Conservation (phyloP, 2,888 invertebrate genomes). For the Dryobotodes eremita region DNA sequence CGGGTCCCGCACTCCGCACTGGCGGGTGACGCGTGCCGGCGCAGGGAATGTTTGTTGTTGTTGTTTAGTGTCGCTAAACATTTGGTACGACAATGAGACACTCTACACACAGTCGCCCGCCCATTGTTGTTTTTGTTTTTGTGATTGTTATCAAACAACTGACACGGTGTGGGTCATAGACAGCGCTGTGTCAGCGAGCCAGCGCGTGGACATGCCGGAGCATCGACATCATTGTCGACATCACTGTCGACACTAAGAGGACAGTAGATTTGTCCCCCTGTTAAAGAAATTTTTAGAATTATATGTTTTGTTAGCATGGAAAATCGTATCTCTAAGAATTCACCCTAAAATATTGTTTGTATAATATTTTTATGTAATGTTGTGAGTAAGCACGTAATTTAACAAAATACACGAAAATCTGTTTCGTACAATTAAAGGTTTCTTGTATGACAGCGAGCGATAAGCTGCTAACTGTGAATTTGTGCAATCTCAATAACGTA, state of each 20-base stretch:
- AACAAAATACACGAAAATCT: neutral
- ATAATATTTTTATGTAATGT: neutral
- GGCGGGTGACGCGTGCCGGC: neutral
- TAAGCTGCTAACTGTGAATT: neutral
- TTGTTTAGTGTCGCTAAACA: conserved; percentile 1
- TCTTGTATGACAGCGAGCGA: too few species aligned
- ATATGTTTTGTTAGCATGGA: neutral
- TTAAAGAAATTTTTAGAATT: neutral
- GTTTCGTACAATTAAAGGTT: neutral
- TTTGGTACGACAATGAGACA: neutral
- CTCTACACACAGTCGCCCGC: neutral
- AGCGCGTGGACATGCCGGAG: neutral
- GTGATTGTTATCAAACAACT: conserved; percentile 32
- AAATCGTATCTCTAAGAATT: neutral
- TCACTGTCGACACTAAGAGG: neutral
- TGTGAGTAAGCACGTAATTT: neutral
- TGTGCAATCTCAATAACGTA: neutral
- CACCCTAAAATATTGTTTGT: neutral
- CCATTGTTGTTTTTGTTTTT: conserved; percentile 34
- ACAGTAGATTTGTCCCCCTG: neutral
- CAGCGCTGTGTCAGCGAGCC: neutral
- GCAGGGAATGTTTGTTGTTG: conserved; percentile 17
- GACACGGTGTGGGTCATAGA: neutral
- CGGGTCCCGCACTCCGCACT: neutral
- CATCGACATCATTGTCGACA: neutral